These are phyloP conservation scores for Hirudinaria manillensis DNA, from an alignment of 2,888 invertebrate genomes.

Conservation along the genomic window DNA sequence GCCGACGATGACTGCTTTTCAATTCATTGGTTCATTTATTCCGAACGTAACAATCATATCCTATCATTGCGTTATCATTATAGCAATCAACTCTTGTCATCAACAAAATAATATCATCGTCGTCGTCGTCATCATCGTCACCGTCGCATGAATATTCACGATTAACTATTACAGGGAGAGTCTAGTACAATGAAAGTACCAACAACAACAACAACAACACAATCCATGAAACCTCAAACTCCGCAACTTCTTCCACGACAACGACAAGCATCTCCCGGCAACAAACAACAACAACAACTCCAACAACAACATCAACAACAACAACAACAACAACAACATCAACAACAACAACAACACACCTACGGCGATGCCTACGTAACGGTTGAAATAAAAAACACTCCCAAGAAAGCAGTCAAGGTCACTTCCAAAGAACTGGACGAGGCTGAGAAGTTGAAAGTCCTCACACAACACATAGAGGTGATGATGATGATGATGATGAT, in stretches of 20 bases:
- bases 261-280: background rate
- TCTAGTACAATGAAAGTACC: background rate
- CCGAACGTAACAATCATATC: too few relatives aligned
- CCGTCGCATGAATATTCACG: too few relatives aligned
- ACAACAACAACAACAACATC: background rate
- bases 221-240: background rate
- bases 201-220: background rate
- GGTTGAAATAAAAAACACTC: background rate
- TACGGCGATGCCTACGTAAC: background rate
- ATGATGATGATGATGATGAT: background rate
- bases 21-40: too few relatives aligned
- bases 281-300: background rate
- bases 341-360: conserved; percentile 1
- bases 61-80: too few relatives aligned
- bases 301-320: conserved; percentile 1
- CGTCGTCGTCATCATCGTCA: too few relatives aligned
- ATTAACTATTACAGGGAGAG: too few relatives aligned
- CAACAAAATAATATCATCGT: too few relatives aligned
- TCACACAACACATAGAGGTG: conserved; percentile 9
- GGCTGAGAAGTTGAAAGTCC: conserved; percentile 12
- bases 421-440: background rate
- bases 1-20: too few relatives aligned
- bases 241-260: background rate
- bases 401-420: background rate
- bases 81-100: too few relatives aligned